A percentile compares a stretch with the other conserved stretches of the same genome.
Evolutionary conservation across 2,888 invertebrate species (phyloP).

Genomic region (Clistopyga incitator): DNA sequence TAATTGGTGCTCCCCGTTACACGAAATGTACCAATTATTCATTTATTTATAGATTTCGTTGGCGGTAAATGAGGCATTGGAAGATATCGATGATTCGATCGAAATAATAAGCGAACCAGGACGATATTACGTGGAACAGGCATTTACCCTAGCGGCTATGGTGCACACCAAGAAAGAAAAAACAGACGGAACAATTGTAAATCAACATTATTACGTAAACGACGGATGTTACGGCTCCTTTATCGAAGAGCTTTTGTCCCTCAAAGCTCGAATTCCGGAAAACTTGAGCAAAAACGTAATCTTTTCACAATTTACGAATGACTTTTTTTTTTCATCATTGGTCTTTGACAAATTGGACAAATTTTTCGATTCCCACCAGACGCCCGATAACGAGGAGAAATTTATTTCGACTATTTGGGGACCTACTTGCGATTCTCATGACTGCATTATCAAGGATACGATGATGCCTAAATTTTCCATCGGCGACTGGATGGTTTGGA

Average conservation of each 20-base stretch:
- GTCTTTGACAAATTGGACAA: too few relatives aligned
- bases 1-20: too few relatives aligned
- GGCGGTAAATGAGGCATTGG: constrained; percentile 85
- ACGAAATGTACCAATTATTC: background rate
- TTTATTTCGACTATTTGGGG: constrained; percentile 86
- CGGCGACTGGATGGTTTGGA: constrained; percentile 88
- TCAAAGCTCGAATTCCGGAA: constrained; percentile 72
- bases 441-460: constrained; percentile 85
- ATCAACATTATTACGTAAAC: constrained; percentile 87
- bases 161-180: constrained; percentile 86
- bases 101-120: constrained; percentile 88
- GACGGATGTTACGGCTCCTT: constrained; percentile 88
- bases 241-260: constrained; percentile 84
- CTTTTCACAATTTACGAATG: background rate
- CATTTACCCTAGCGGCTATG: constrained; percentile 86
- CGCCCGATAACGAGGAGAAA: constrained; percentile 68
- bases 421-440: constrained; percentile 88
- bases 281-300: constrained; percentile 67
- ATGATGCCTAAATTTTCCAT: constrained; percentile 85
- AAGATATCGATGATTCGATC: constrained; percentile 80
- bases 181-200: constrained; percentile 68
- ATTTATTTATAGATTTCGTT: constrained; percentile 78
- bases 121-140: constrained; percentile 87
- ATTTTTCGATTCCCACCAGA: too few relatives aligned
- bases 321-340: too few relatives aligned